phyloP scores from a whole-genome alignment of 2,113 vertebrate genomes.

The Astatotilapia flaviijosephi region DNA sequence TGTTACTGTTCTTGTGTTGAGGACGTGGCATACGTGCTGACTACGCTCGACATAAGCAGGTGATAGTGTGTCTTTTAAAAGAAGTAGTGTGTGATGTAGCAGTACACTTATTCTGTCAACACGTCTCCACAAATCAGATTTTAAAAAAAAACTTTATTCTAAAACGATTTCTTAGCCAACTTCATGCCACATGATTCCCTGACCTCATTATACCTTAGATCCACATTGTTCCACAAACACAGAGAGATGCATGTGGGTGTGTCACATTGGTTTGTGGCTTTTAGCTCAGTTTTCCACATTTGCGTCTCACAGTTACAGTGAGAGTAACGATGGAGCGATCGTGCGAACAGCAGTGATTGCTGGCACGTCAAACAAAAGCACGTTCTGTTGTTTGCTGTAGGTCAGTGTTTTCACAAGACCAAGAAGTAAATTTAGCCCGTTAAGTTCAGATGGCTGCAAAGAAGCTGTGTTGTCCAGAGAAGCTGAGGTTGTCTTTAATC shows the following conservation, averaged over 20 bases:
- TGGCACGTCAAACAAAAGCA: background rate
- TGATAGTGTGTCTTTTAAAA: background rate
- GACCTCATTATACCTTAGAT: background rate
- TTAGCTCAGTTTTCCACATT: background rate
- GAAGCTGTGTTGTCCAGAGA: constrained; percentile 28
- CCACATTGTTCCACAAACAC: background rate
- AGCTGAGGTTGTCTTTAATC: constrained; percentile 72
- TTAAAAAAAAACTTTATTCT: background rate
- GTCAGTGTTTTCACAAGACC: rapidly evolving
- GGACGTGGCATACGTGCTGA: too few species aligned
- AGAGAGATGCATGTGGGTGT: background rate
- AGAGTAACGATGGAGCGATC: background rate
- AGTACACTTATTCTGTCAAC: background rate
- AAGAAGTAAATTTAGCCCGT: constrained; percentile 49
- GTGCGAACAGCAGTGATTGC: background rate
- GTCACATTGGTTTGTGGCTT: background rate
- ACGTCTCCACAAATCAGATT: rapidly evolving
- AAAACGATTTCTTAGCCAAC: background rate
- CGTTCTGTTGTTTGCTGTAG: background rate
- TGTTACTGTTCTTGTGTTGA: background rate
- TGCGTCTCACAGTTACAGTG: background rate
- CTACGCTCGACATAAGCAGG: rapidly evolving
- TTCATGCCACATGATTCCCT: background rate
- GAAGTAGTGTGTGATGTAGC: background rate
- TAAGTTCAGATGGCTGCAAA: constrained; percentile 41